These are phyloP conservation scores for Proteles cristata DNA, from an alignment of 2,113 vertebrate species.

Conservation along the genomic window DNA sequence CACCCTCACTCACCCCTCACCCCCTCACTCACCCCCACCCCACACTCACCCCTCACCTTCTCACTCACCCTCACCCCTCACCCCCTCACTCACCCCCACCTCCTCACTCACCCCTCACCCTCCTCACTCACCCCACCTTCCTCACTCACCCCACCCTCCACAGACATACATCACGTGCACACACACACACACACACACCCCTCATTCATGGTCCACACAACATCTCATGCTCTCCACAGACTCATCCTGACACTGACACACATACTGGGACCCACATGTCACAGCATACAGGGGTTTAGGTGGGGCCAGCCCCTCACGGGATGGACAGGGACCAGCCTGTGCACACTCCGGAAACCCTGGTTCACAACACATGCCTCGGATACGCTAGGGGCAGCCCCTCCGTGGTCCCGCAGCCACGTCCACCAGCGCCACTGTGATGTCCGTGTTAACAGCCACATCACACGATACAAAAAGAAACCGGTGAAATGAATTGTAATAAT, in stretches of 20 bases:
- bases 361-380: rapidly evolving
- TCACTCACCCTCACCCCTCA: rapidly evolving
- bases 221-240: too few species aligned
- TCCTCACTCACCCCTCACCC: too few species aligned
- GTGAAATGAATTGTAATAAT: background rate
- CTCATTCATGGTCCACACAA: background rate
- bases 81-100: background rate
- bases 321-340: rapidly evolving
- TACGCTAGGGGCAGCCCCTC: rapidly evolving
- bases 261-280: rapidly evolving
- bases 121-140: background rate
- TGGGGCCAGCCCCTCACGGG: too few species aligned
- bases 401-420: rapidly evolving
- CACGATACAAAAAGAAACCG: background rate
- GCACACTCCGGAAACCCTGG: background rate
- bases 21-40: too few species aligned
- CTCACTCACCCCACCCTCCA: background rate
- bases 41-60: too few species aligned
- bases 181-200: too few species aligned
- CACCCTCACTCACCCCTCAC: too few species aligned
- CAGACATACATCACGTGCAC: background rate
- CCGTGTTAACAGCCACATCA: rapidly evolving
- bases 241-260: background rate
- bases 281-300: background rate
- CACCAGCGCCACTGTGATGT: rapidly evolving